Percentiles rank a stretch among this genome's conserved stretches.
Evolutionary conservation across 2,888 invertebrate genomes (phyloP).

Genomic region (Macrosiphum euphorbiae): DNA sequence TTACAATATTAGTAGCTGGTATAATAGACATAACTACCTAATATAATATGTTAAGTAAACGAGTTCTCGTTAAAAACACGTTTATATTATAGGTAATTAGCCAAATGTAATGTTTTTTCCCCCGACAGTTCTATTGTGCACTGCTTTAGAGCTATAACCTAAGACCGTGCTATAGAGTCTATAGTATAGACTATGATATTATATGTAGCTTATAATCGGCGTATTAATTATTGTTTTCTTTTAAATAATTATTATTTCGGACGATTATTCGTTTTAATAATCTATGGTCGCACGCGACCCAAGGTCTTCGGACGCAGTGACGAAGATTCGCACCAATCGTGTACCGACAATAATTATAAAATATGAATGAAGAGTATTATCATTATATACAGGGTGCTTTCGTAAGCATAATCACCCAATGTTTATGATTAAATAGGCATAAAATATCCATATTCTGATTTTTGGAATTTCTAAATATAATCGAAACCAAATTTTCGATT

Average conservation of each 20-base stretch:
- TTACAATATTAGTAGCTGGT: not conserved
- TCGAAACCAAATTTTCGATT: too few species aligned
- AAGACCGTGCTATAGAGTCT: too few species aligned
- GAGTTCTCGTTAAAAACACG: not conserved
- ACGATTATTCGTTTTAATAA: constrained; percentile 12
- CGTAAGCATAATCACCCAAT: too few species aligned
- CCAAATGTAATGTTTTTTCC: not conserved
- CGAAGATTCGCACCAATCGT: not conserved
- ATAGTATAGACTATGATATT: not conserved
- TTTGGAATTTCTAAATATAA: too few species aligned
- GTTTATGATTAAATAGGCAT: too few species aligned
- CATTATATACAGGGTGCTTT: too few species aligned
- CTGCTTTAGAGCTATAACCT: not conserved
- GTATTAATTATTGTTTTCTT: not conserved
- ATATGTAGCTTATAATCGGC: not conserved
- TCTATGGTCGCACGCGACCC: not conserved
- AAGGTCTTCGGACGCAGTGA: not conserved
- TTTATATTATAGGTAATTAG: not conserved
- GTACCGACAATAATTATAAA: not conserved
- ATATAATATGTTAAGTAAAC: not conserved
- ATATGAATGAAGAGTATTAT: not conserved
- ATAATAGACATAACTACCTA: not conserved
- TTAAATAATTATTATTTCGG: not conserved
- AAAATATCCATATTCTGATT: too few species aligned
- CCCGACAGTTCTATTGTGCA: not conserved